Percentiles rank a stretch among this genome's conserved stretches.
Evolutionary conservation across 2,797 vertebrate species (phyloP).

Genomic region (Acestrorhynchus altus): DNA sequence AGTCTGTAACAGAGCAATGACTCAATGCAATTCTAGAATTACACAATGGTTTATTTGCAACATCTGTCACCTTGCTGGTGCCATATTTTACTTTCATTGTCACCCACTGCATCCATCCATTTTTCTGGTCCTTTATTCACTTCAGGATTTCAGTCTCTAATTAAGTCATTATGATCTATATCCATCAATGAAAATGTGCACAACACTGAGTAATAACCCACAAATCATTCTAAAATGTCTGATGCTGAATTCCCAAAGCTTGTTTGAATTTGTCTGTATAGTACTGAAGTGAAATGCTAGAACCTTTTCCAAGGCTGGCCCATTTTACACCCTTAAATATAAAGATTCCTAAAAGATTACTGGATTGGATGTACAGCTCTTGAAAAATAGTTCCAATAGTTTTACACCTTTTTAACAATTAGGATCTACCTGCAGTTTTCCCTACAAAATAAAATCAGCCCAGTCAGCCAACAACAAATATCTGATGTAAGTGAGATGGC

Average conservation of each 20-base stretch:
- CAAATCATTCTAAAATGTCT: not conserved
- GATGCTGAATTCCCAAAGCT: not conserved
- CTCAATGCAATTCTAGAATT: not conserved
- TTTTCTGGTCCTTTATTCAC: not conserved
- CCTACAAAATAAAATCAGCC: no score
- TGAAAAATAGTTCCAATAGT: no score
- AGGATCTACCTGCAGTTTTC: no score
- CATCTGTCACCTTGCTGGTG: not conserved
- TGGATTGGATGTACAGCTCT: not conserved
- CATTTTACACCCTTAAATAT: not conserved
- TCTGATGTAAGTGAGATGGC: no score
- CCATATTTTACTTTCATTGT: not conserved
- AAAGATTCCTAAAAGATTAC: not conserved
- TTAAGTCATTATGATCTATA: constrained; percentile 9
- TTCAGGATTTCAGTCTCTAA: not conserved
- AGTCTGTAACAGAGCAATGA: constrained; percentile 1
- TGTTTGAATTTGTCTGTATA: not conserved
- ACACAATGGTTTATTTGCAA: not conserved
- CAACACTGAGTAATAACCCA: not conserved
- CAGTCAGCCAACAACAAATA: no score
- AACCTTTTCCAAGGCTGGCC: not conserved
- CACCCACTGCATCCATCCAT: not conserved
- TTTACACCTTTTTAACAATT: no score
- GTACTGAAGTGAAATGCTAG: not conserved
- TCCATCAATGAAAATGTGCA: not conserved